Percentiles rank a stretch among this genome's conserved stretches.
phyloP scores from a whole-genome alignment of 1,140 invertebrate genomes.

The Linepithema humile region DNA sequence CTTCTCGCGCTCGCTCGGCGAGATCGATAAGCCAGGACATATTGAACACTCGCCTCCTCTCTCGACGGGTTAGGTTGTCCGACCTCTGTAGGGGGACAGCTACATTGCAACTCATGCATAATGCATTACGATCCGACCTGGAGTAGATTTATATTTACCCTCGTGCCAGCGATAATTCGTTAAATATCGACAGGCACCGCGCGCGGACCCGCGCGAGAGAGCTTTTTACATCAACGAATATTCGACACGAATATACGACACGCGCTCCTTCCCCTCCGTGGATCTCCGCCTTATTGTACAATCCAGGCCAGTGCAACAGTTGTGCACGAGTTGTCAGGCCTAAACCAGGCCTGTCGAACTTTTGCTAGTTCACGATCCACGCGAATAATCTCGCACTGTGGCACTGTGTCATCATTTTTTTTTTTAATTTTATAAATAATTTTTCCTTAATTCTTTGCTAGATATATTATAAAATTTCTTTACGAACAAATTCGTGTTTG shows the following conservation, averaged over 20 bases:
- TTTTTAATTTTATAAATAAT: not conserved
- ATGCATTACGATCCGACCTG: slow-evolving; percentile 73
- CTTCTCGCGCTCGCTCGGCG: slow-evolving; percentile 67
- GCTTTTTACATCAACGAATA: slow-evolving; percentile 58
- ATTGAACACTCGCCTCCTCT: slow-evolving; percentile 63
- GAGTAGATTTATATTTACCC: slow-evolving; percentile 74
- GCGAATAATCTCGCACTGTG: not conserved
- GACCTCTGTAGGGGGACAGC: slow-evolving; percentile 70
- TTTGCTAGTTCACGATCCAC: not conserved
- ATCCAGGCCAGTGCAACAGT: slow-evolving; percentile 58
- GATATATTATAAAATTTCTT: not conserved
- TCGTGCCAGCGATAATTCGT: slow-evolving; percentile 70
- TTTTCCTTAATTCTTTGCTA: not conserved
- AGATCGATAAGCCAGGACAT: slow-evolving; percentile 73
- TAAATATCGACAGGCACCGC: slow-evolving; percentile 72
- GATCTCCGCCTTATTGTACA: slow-evolving; percentile 20
- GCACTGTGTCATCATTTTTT: not conserved
- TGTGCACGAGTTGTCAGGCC: slow-evolving; percentile 21
- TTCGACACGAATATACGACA: slow-evolving; percentile 40
- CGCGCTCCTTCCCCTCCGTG: not conserved
- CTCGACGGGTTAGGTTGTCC: slow-evolving; percentile 71
- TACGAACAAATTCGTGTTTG: not conserved
- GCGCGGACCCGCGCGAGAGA: slow-evolving; percentile 11
- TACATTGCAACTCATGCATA: slow-evolving; percentile 74
- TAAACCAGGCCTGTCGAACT: not conserved